Base-by-base conservation (phyloP, 2,888 invertebrate genomes). In the Gisinianus flammeolus region DNA sequence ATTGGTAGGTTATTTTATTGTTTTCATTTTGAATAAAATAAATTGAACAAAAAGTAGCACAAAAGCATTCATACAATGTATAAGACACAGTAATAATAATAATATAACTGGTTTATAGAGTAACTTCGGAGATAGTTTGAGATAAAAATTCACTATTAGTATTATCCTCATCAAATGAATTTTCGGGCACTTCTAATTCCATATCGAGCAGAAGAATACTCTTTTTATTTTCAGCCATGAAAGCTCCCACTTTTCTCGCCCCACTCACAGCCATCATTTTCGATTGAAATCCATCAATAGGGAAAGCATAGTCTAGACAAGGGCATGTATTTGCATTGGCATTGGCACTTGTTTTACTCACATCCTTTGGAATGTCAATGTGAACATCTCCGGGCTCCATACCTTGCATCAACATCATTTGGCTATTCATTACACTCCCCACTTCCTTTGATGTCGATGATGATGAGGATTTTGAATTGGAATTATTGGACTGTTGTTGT, bases 211-310 rank as follows among this genome's bases (percentile, higher is more conserved):
- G 69, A 0, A 81, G 44, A 10, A 84, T 72, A 2, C 79, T 75
- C 54, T 79, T 77, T 71, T 68, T 76, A 26, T 78, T 80, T 24
- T 80, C 78, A 24, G 77, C 80, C 24, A 83, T 31, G 4, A 84
- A 26, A 56, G 83, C 79, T 12, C 84, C 84, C 24, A 84, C 80
- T 76, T 81, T 81, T 28, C 84, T 78, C 3, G 82, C 70, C 16
- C 83, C 81, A 73, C 84, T 84, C 3, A 84, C 81, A 26, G 80
- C 78, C 31, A 83, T 73, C 44, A 66, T 66, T 5, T 54, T 69
- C 0, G 83, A 81, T 22, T 66, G 33, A 56, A 83, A 82, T 22
- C 78, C 79, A 64, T 82, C 83, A 5, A 84, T 76, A 12, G 62
- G 62, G 24, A 78, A 76, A 0, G 76, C 56, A 64, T 58, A 35